Conservation (phyloP, 92 coral and sea anemone species). For the Palythoa heliodiscus region DNA sequence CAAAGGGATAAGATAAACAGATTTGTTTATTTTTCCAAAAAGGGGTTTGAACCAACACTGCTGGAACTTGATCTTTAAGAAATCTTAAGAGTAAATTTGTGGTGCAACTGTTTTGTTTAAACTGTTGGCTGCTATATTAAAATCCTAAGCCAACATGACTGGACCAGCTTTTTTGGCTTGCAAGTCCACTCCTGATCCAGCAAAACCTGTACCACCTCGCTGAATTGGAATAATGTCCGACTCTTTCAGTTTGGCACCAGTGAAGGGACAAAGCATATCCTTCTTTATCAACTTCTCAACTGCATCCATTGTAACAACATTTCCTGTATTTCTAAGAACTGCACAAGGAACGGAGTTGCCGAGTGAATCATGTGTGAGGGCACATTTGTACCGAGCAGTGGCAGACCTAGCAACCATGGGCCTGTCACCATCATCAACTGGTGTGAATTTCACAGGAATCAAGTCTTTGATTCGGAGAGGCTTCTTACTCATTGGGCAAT, state of each 20-base stretch:
- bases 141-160: slow-evolving; percentile 71
- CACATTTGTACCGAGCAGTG: slow-evolving; percentile 83
- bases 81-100: too few relatives aligned
- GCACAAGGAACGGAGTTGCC: slow-evolving; percentile 98
- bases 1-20: too few relatives aligned
- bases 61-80: too few relatives aligned
- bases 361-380: slow-evolving; percentile 92
- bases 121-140: background rate
- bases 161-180: slow-evolving; percentile 95
- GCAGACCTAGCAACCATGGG: slow-evolving; percentile 82
- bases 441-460: slow-evolving; percentile 80
- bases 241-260: slow-evolving; percentile 80
- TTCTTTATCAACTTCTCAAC: slow-evolving; percentile 90
- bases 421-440: slow-evolving; percentile 67
- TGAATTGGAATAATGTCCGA: slow-evolving; percentile 87
- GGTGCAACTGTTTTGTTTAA: too few relatives aligned
- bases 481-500: slow-evolving; percentile 94
- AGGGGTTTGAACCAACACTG: too few relatives aligned
- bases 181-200: slow-evolving; percentile 85
- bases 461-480: slow-evolving; percentile 88
- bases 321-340: slow-evolving; percentile 89
- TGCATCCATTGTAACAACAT: slow-evolving; percentile 98
- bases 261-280: slow-evolving; percentile 97
- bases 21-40: too few relatives aligned
- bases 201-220: slow-evolving; percentile 99